Conservation (phyloP, 1,140 invertebrate species). For the Hetaerina americana region DNA sequence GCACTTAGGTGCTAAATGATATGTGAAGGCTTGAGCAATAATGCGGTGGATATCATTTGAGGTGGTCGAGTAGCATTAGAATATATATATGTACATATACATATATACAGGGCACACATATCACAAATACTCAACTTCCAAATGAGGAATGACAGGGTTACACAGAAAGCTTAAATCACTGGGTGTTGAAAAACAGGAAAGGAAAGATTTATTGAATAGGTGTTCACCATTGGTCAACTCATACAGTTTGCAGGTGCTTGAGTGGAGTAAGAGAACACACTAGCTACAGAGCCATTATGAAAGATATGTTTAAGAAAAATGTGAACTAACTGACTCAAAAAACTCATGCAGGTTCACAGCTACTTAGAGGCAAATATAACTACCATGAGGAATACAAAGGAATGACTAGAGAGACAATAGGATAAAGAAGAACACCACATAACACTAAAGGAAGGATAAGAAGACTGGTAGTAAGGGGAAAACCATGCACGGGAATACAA, state of each 20-base stretch:
- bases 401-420: background rate
- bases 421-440: background rate
- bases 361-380: background rate
- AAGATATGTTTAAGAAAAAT: background rate
- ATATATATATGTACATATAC: too few relatives aligned
- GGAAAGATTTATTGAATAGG: background rate
- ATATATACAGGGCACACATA: too few relatives aligned
- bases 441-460: slow-evolving; percentile 6
- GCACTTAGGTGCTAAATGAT: too few relatives aligned
- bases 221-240: background rate
- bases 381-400: slow-evolving; percentile 3
- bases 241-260: background rate
- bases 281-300: background rate
- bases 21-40: too few relatives aligned
- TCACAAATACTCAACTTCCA: too few relatives aligned
- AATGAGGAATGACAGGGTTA: too few relatives aligned
- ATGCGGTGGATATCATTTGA: too few relatives aligned
- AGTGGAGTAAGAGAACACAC: background rate
- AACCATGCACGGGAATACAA: background rate
- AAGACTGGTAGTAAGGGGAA: background rate
- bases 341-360: background rate
- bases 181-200: background rate
- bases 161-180: background rate
- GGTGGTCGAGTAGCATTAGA: too few relatives aligned
- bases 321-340: background rate